Evolutionary conservation across 23 tunicate genomes (phyloP).

Genomic region (Styela plicata): DNA sequence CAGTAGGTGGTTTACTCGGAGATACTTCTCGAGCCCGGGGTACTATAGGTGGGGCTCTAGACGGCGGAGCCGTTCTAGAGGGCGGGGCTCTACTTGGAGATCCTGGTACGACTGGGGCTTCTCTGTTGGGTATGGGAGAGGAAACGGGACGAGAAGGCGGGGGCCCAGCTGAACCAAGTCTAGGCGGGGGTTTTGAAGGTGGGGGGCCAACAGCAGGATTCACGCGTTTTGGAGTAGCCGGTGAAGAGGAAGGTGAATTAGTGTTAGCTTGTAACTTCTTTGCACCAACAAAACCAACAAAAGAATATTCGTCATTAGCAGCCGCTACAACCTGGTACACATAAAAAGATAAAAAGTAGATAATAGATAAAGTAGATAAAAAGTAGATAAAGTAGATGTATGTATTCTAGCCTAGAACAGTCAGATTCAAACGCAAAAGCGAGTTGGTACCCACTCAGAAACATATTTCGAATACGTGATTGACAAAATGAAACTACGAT

Average conservation of each 20-base stretch:
- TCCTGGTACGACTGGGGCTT: not conserved
- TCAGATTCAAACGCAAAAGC: too few species aligned
- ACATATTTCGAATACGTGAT: too few species aligned
- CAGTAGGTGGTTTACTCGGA: not conserved
- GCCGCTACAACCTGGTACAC: slow-evolving; percentile 54
- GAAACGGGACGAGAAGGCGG: not conserved
- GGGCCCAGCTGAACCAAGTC: not conserved
- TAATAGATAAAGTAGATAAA: too few species aligned
- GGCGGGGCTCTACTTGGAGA: not conserved
- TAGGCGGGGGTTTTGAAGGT: slow-evolving; percentile 48
- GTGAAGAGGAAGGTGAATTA: not conserved
- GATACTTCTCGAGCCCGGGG: not conserved
- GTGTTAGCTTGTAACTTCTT: slow-evolving; percentile 4
- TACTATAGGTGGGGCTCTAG: slow-evolving; percentile 1
- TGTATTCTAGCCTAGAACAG: too few species aligned
- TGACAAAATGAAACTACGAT: too few species aligned
- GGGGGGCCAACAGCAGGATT: slow-evolving; percentile 21
- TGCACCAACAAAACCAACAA: slow-evolving; percentile 88
- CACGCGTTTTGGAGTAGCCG: not conserved
- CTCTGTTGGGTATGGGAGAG: not conserved
- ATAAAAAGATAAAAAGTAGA: too few species aligned
- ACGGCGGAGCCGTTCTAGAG: slow-evolving; percentile 24
- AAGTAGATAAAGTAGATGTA: too few species aligned
- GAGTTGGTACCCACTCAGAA: too few species aligned
- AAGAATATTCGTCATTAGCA: slow-evolving; percentile 62